Evolutionary conservation across 2,888 invertebrate genomes (phyloP).

Genomic region (Plebejus anna): DNA sequence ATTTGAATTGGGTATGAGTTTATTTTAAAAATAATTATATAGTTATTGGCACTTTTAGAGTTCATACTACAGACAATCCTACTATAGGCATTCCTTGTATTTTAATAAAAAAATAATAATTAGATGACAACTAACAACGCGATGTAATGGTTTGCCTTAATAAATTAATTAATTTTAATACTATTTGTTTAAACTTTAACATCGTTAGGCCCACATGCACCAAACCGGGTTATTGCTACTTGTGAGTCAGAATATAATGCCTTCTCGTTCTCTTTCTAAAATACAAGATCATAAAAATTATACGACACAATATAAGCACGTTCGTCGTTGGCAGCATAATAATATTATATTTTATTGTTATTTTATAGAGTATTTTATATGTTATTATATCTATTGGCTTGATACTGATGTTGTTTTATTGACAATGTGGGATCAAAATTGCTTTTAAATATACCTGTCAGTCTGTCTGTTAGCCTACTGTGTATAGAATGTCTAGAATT

Average conservation of each 20-base stretch:
- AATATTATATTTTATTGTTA: neutral
- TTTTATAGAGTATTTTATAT: neutral
- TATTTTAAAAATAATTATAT: too few relatives aligned
- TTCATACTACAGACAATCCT: too few relatives aligned
- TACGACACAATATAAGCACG: neutral
- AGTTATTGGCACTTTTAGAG: too few relatives aligned
- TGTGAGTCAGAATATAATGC: neutral
- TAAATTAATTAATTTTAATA: too few relatives aligned
- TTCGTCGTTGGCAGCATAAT: neutral
- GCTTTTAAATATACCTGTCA: constrained; percentile 36
- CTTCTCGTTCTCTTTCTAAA: too few relatives aligned
- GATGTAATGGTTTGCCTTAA: too few relatives aligned
- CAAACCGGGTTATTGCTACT: neutral
- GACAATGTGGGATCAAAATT: constrained; percentile 22
- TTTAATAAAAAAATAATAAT: too few relatives aligned
- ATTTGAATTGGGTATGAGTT: too few relatives aligned
- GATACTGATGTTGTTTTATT: neutral
- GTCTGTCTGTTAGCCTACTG: constrained; percentile 42
- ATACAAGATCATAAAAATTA: too few relatives aligned
- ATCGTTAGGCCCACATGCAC: neutral
- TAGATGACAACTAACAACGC: too few relatives aligned
- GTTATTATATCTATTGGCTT: neutral
- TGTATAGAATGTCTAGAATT: constrained; percentile 62
- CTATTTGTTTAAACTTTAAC: too few relatives aligned
- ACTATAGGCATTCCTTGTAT: too few relatives aligned